A percentile compares a stretch with the other conserved stretches of the same genome.
These are phyloP conservation scores for Anomalospiza imberbis DNA, from an alignment of 2,797 vertebrate genomes.

Conservation along the genomic window DNA sequence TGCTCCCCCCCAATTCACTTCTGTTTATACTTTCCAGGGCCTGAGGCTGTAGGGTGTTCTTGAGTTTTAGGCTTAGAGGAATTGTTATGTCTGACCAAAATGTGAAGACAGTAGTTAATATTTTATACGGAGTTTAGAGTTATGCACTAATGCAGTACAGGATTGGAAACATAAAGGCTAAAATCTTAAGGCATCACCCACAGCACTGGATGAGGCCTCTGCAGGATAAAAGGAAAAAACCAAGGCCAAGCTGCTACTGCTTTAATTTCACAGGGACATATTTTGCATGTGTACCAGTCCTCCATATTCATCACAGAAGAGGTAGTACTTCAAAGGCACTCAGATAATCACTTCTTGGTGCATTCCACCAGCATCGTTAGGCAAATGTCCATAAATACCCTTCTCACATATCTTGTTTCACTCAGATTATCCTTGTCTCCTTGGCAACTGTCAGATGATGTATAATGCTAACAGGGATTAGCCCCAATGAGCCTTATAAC, in stretches of 20 bases:
- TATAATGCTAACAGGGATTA: constrained; percentile 56
- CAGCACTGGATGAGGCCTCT: not conserved
- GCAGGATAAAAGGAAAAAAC: not conserved
- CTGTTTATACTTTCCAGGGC: not conserved
- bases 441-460: constrained; percentile 64
- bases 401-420: constrained; percentile 54
- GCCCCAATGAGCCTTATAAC: constrained; percentile 40
- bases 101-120: not conserved
- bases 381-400: constrained; percentile 63
- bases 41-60: not conserved
- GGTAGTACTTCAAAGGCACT: constrained; percentile 14
- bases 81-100: not conserved
- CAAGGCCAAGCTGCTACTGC: not conserved
- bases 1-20: not conserved
- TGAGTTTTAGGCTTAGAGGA: not conserved
- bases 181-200: not conserved
- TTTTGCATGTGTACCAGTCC: not conserved
- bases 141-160: not conserved
- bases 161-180: not conserved
- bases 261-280: not conserved
- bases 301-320: not conserved
- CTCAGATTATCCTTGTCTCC: constrained; percentile 60
- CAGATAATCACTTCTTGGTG: constrained; percentile 10
- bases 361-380: constrained; percentile 29
- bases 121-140: not conserved